Evolutionary conservation across 2,113 vertebrate genomes (phyloP), one percentile per base, ranked within the genome.

Genomic region (Lophura nycthemera): DNA sequence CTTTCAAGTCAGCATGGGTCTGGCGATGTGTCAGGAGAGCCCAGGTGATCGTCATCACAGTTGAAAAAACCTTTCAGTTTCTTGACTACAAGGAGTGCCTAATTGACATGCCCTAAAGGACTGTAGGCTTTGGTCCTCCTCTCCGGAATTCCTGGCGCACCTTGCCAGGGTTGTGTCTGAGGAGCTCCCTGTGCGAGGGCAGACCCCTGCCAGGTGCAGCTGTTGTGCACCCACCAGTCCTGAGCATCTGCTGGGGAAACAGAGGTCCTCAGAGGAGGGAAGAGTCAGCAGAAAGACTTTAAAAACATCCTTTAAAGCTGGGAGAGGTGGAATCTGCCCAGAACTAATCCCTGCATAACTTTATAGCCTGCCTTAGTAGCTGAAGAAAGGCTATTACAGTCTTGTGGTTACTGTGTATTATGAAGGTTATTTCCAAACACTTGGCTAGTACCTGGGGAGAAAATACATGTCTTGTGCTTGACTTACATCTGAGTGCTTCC

Each of bases 381-480:
- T 79, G 64, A 95, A 77, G 69, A 82, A 86, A 91, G 93, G 61
- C 88, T 83, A 70, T 90, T 63, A 79, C 70, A 5, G 45, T 42
- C 56, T 67, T 47, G 36, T 65, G 84, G 63, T 76, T 61, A 48
- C 81, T 61, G 64, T 40, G 42, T 72, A 64, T 96, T 86, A 67
- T 27, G 13, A 34, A 84, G 61, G 72, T 88, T 91, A 92, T 94
- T 93, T 93, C 88, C 87, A 93, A 96, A 85, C 59, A 84, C 73
- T 90, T 81, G 88, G 70, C 61, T 74, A 70, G 79, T 56, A 90
- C 89, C 90, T 0, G 59, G 84, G 71, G 79, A 89, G 78, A 93
- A 94, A 96, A 96, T 87, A 42, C 17, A 71, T 82, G 60, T 91
- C 91, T 90, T 95, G 92, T 70, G 75, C 48, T 69, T 89, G 76